Base-by-base conservation (phyloP, 2,113 vertebrate genomes). In the Etia nguti region DNA sequence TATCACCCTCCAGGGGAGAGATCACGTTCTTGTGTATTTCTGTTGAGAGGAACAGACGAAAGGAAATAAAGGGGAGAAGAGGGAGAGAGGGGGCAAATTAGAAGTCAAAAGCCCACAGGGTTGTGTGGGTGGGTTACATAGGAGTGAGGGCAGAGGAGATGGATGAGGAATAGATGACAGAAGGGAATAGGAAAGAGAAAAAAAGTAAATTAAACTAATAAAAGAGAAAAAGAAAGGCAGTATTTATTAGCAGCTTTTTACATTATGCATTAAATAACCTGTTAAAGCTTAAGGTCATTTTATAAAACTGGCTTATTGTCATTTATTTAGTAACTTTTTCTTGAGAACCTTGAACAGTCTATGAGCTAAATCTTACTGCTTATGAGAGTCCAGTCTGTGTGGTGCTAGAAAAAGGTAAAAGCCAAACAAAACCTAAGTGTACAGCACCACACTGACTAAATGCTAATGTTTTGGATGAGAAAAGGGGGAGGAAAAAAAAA, bases 11-110 rank as follows among this genome's bases (percentile, higher is more conserved):
- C 29, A 96, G 80, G 0, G 98, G 96, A 11, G 94, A 94, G 81
- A 99, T 97, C 80, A 95, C 93, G 4, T 99, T 99, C 89, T 98
- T 97, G 80, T 98, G 97, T 10, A 96, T 94, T 86, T 99, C 99
- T 99, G 87, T 88, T 13, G 79, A 13, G 83, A 18, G 73, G 70
- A 43, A 46, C 73, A 52, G 18, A 52, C 10, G 1, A 34, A 77
- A 34, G 73, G 10, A 18, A 48, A 6, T 6, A 15, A 29, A 16
- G 59, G 7, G 46, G 59, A 57, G 79, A 48, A 16, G 55, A 36
- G 83, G 24, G 20, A n/a, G 60, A 22, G 24, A 29, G 2, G 22
- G 41, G 73, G 34, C 10, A 62, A 38, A 79, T 54, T 36, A 29
- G 26, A 54, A 79, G 81, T 65, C 36, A 46, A 62, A 31, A 22